Base-by-base conservation (phyloP, 2,888 invertebrate genomes). In the Drosophila subquinaria region DNA sequence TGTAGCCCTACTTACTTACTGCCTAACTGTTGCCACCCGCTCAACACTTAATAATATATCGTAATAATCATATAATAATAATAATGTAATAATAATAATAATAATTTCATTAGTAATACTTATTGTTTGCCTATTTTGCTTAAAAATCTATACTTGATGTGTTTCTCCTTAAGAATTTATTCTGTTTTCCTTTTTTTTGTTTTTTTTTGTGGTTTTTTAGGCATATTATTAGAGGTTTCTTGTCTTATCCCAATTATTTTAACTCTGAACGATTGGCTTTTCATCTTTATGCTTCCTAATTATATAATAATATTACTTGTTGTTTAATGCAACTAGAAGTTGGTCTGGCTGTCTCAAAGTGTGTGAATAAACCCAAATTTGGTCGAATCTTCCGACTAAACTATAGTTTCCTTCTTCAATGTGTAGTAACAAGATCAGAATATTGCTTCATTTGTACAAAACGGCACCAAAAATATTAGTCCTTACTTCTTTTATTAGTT, bases 61-160 rank as follows among this genome's bases (percentile, higher is more conserved):
- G 53, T 62, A 56, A 57, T 62, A 53, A 55, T 66, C 59, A 38
- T 56, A 62, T 75, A 63, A 63, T 75, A 59, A 61, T 75, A 59
- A 64, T 75, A 30, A 55, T 53, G 43, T 67, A 61, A 66, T 69
- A 55, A 47, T 62, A 52, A 66, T 75, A 56, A 70, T 76, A 76
- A 73, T 76, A 73, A 76, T 73, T 79, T 79, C 79, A 69, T 77
- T 75, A 77, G 75, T 80, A 80, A 80, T 80, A 80, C 80, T 80
- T 80, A 80, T 80, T 80, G 80, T 79, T 79, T 79, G 62, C 50
- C 76, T 75, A 68, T 50, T 50, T 76, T 59, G 68, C 73, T 72
- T 76, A 68, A 15, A 45, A 53, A 65, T 69, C 23, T 73, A 48
- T 73, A 60, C 52, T 67, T 77, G 65, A 61, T 74, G 65, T 69